Evolutionary conservation across 92 coral and sea anemone species (phyloP), one percentile per base, ranked within the genome.

Genomic region (Porites cylindrica): DNA sequence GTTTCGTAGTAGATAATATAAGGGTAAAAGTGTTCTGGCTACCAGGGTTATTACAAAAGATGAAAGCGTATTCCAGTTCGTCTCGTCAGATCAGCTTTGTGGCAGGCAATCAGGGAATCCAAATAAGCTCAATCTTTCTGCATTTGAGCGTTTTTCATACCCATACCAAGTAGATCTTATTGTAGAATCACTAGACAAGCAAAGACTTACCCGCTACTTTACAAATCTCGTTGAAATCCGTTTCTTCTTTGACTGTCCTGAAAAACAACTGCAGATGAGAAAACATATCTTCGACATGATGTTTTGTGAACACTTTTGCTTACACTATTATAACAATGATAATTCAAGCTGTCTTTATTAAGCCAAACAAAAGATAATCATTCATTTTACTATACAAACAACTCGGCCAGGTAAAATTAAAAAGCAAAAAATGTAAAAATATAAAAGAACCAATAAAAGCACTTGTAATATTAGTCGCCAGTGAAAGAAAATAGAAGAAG

Each of bases 371-470:
- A 82, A 2, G 47, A 58, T 29, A 26, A 68, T 24, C 11, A 50
- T 21, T 81, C 29, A 32, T 82, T 82, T 82, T 82, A 72, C 69
- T 82, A 59, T 32, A 9, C 50, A 82, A 82, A 82, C 86, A 82
- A 58, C 50, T 17, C 14, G 38, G 58, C 60, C 1, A 11, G 23
- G 56, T 76, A 71, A 59, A 71, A 47, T 50, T 70, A 58, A 70
- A 54, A 70, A 70, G 51, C 70, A 82, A 70, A 70, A 29, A 4
- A 11, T 7, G 56, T 20, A 11, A 77, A 54, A 54, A 17, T 18
- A 18, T 54, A 54, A 29, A 10, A 68, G 29, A 2, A 56, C 23
- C 23, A 70, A 59, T 69, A 82, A 13, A 62, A 16, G 12, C 67
- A 12, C 17, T 10, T 16, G 13, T 51, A 70, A 29, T 69, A 9